These are phyloP conservation scores for Colostygia pectinataria DNA, from an alignment of 2,888 invertebrate genomes.

Conservation along the genomic window DNA sequence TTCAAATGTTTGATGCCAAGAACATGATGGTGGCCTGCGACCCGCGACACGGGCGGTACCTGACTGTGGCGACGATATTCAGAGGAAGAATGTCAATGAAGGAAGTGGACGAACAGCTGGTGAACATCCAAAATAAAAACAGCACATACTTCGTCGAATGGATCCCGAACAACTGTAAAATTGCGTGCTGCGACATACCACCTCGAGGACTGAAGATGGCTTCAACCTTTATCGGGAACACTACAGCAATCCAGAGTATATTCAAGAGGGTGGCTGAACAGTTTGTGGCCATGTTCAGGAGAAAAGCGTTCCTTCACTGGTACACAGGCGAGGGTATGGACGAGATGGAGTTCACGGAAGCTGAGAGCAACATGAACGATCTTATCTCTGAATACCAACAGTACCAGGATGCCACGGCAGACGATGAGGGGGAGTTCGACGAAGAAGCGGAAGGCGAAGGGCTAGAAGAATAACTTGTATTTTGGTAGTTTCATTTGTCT, in stretches of 20 bases:
- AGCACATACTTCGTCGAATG: conserved; percentile 91
- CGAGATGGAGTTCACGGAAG: conserved; percentile 96
- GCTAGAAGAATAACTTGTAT: conserved; percentile 58
- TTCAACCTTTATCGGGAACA: conserved; percentile 93
- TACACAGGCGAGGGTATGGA: conserved; percentile 97
- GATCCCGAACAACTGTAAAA: conserved; percentile 91
- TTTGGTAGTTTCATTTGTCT: conserved; percentile 50
- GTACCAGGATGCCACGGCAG: conserved; percentile 85
- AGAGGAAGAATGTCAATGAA: conserved; percentile 97
- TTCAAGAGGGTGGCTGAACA: conserved; percentile 94
- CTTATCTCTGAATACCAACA: conserved; percentile 89
- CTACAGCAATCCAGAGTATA: conserved; percentile 92
- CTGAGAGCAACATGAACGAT: conserved; percentile 93
- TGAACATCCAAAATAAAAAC: conserved; percentile 90
- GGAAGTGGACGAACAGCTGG: conserved; percentile 91
- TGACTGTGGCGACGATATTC: conserved; percentile 95
- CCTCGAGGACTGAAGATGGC: conserved; percentile 91
- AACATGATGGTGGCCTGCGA: conserved; percentile 96
- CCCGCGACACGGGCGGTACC: conserved; percentile 93
- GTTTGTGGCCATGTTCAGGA: conserved; percentile 96
- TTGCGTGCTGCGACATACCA: conserved; percentile 91
- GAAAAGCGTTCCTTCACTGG: conserved; percentile 98
- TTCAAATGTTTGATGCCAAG: conserved; percentile 85
- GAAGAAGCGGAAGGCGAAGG: conserved; percentile 80
- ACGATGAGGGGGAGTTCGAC: conserved; percentile 82